These are phyloP conservation scores for Cephus cinctus DNA, from an alignment of 1,140 invertebrate species.

Conservation along the genomic window DNA sequence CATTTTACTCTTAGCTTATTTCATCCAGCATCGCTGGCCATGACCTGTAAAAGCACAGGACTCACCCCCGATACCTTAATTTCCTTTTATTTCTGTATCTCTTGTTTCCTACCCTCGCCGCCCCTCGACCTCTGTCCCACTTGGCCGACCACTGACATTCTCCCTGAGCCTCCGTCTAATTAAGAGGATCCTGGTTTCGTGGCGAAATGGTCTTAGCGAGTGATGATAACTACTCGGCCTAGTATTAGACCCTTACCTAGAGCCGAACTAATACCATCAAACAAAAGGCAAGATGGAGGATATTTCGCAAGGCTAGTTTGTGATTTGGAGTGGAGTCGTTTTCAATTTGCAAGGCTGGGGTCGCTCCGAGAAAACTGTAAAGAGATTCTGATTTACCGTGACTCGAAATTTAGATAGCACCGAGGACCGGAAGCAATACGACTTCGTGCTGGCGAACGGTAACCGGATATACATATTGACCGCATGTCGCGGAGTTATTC, in stretches of 20 bases:
- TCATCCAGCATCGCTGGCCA: too few relatives aligned
- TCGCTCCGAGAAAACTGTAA: too few relatives aligned
- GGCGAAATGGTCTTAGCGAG: background rate
- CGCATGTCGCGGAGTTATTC: background rate
- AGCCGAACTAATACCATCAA: too few relatives aligned
- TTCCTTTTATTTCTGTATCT: background rate
- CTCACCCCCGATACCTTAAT: background rate
- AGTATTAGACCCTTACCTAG: too few relatives aligned
- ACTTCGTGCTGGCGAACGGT: background rate
- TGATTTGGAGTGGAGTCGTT: too few relatives aligned
- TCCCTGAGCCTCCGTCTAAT: background rate
- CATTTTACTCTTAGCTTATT: too few relatives aligned
- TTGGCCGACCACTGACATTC: background rate
- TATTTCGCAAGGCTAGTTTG: background rate
- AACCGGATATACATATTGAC: background rate
- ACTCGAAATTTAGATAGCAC: too few relatives aligned
- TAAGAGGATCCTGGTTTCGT: constrained; percentile 2
- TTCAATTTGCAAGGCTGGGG: too few relatives aligned
- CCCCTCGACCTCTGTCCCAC: background rate
- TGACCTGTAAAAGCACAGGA: background rate
- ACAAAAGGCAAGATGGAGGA: background rate
- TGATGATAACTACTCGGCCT: too few relatives aligned
- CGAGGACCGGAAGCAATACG: too few relatives aligned
- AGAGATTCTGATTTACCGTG: too few relatives aligned
- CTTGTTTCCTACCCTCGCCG: background rate